A percentile compares a stretch with the other conserved stretches of the same genome.
phyloP scores from a whole-genome alignment of 2,888 invertebrate genomes.

The Amiota communis region DNA sequence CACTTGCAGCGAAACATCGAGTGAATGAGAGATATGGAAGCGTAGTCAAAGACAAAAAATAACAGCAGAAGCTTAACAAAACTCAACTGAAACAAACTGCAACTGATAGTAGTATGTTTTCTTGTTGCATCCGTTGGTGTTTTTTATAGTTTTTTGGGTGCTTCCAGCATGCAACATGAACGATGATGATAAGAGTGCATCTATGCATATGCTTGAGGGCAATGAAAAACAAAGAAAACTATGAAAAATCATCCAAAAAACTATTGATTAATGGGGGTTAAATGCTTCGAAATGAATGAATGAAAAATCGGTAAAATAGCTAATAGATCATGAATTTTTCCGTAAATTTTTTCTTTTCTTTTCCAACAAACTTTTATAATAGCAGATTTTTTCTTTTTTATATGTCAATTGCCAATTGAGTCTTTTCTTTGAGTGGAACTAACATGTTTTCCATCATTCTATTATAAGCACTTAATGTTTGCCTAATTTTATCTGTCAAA shows the following conservation, averaged over 20 bases:
- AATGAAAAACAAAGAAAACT: too few species aligned
- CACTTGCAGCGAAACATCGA: constrained; percentile 46
- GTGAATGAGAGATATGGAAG: background rate
- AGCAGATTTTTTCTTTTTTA: constrained; percentile 47
- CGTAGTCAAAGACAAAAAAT: background rate
- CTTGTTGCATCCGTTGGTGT: background rate
- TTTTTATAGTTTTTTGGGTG: constrained; percentile 22
- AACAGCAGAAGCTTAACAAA: background rate
- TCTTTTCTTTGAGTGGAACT: background rate
- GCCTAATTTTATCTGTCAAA: constrained; percentile 19
- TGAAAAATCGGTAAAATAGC: background rate
- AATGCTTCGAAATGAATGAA: constrained; percentile 35
- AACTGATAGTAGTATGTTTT: constrained; percentile 27
- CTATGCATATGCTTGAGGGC: background rate
- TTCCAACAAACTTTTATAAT: constrained; percentile 49
- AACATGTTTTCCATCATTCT: background rate
- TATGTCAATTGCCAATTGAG: constrained; percentile 24
- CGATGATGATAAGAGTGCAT: too few species aligned
- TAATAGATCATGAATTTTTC: background rate
- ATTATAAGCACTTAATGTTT: background rate
- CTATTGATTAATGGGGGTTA: constrained; percentile 61
- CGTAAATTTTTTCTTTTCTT: background rate
- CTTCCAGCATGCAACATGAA: too few species aligned
- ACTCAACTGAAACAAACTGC: constrained; percentile 19
- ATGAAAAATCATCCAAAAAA: background rate